Evolutionary conservation across 2,113 vertebrate genomes (phyloP), one percentile per base, ranked within the genome.

Genomic region (Zingel zingel): DNA sequence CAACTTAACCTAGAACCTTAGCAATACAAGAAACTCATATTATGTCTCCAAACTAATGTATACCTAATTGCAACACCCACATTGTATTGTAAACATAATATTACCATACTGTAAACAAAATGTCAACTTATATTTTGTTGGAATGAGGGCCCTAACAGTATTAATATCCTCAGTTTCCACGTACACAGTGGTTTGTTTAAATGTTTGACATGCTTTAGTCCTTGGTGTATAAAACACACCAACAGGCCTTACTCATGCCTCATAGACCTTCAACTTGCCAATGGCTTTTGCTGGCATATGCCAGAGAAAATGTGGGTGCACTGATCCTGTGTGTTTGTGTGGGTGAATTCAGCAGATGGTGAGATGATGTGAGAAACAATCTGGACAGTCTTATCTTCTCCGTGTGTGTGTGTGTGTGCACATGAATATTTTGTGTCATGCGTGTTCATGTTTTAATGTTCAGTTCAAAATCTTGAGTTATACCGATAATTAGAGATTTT

Each of bases 291-390:
- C 45, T 67, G 71, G 56, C 71, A 69, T 47, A 56, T 16, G 16
- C 48, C 16, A n/a, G 5, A 54, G n/a, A 75, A 54, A 69, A 69
- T 48, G 27, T 62, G 72, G 47, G 25, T 36, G 72, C 56, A 54
- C 56, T 82, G 64, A 82, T 69, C 27, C 70, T 59, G 57, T 69
- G 16, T 30, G 56, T 74, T 66, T 66, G 63, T 79, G 62, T 54
- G 62, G 62, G 25, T 56, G 69, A 74, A 21, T 54, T 56, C 2
- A 79, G 54, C 64, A 75, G 76, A 74, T 75, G 82, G 76, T 56
- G 36, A 61, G 39, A 67, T 79, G 50, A 54, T 53, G 43, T 53
- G 30, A 68, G 54, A 68, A 79, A 47, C 69, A 67, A 68, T 79
- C 62, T 74, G 69, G 27, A 62, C 23, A 10, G 21, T 21, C 69